Base-by-base conservation (phyloP, 2,113 vertebrate species). In the Sterrhoptilus dennistouni region DNA sequence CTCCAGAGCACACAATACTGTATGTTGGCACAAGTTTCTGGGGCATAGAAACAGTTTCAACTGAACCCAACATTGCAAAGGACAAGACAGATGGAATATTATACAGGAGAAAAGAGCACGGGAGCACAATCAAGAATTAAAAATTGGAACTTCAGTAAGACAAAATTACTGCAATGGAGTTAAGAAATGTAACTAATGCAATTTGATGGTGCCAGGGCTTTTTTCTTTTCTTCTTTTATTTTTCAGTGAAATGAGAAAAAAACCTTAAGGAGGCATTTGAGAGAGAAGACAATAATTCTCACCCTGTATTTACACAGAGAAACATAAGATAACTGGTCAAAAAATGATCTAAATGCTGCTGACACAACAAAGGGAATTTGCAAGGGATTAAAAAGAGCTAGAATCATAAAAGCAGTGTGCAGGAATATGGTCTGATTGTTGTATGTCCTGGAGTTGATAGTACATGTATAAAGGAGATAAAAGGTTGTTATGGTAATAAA, bases 401-500 rank as follows among this genome's bases (percentile, higher is more conserved):
- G 12, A 17, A 15, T 81, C 71, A 50, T 92, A 72, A 93, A 80
- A 89, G 28, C 52, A n/a, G 25, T 45, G 16, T 86, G 31, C 40
- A 82, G 75, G 54, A 86, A 33, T 90, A 47, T 36, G 6, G 22
- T 71, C 25, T 52, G 64, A 57, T 59, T 68, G 28, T 72, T 94
- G 8, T 56, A 5, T 49, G 61, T 89, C 57, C n/a, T 75, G 53
- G 72, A 75, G 31, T 50, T 69, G 65, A 68, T 45, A 87, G 56
- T 35, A 71, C 28, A 11, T 47, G 60, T 53, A 9, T 35, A 57
- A 93, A 87, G 52, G 53, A 90, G 72, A 78, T 85, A 78, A 83
- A 86, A 94, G 53, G 49, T 84, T 93, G 56, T 87, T 95, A 92
- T 54, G 31, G 16, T 60, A 86, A 81, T 89, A 74, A 92, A 89